These are phyloP conservation scores for Rostratula benghalensis DNA, from an alignment of 2,113 vertebrate species.

Conservation along the genomic window DNA sequence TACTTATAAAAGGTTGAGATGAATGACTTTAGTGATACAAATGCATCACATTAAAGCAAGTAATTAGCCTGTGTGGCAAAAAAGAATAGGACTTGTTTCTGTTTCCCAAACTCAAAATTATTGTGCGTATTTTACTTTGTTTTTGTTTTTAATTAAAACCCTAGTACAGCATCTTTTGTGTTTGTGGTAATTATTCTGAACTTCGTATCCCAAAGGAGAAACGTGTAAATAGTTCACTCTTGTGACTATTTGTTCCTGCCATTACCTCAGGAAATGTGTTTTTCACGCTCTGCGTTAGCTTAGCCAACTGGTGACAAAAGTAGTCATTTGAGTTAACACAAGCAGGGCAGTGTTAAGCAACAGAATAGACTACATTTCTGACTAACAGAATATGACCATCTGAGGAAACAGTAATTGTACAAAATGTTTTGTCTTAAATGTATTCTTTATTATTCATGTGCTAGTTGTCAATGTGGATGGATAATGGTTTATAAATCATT, in stretches of 20 bases:
- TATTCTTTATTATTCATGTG: neutral
- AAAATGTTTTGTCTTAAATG: neutral
- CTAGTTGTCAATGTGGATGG: neutral
- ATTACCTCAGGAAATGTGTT: constrained; percentile 47
- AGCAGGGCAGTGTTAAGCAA: neutral
- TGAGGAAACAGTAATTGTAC: constrained; percentile 13
- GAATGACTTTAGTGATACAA: neutral
- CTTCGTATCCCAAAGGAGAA: constrained; percentile 52
- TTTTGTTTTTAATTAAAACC: constrained; percentile 59
- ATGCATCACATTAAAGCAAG: neutral
- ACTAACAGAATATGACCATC: neutral
- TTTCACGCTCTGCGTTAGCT: constrained; percentile 32
- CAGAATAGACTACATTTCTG: neutral
- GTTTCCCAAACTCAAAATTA: constrained; percentile 6
- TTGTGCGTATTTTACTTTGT: constrained; percentile 2
- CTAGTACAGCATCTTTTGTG: constrained; percentile 20
- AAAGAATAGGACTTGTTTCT: constrained; percentile 2
- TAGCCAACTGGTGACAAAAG: constrained; percentile 17
- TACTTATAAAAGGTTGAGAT: neutral
- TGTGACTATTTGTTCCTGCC: constrained; percentile 29
- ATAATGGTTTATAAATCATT: constrained; percentile 1
- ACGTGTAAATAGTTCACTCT: constrained; percentile 37
- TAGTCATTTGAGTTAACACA: neutral
- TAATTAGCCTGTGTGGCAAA: neutral
- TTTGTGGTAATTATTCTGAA: constrained; percentile 30